Conservation (phyloP, 2,113 vertebrate genomes). For the Aegithalos caudatus region DNA sequence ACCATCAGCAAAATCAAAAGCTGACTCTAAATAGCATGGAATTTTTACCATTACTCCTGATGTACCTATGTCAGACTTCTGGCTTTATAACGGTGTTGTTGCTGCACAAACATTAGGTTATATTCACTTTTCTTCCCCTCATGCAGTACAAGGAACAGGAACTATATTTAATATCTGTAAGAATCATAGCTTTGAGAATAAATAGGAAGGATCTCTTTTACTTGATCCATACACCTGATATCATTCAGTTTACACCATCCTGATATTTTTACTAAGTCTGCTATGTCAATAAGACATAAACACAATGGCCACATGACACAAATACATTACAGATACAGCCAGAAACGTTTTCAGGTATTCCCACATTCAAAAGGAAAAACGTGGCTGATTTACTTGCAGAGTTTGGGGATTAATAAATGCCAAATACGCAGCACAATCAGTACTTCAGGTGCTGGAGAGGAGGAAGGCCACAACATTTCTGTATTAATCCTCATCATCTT, state of each 20-base stretch:
- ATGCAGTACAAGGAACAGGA: not conserved
- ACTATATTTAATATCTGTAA: not conserved
- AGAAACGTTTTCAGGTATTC: not conserved
- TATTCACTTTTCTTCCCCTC: not conserved
- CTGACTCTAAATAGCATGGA: not conserved
- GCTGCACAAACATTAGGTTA: not conserved
- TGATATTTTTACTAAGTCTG: not conserved
- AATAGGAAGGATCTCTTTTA: not conserved
- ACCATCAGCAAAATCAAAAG: not conserved
- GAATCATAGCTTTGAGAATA: not conserved
- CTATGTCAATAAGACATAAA: not conserved
- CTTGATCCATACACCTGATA: not conserved
- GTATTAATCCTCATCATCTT: not conserved
- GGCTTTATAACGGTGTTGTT: not conserved
- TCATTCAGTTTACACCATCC: not conserved
- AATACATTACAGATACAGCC: not conserved
- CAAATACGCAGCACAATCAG: not conserved
- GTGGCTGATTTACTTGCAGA: not conserved
- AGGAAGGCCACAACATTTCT: not conserved
- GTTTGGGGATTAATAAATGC: not conserved
- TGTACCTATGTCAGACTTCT: not conserved
- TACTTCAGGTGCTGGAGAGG: not conserved
- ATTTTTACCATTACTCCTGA: not conserved
- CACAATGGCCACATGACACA: not conserved
- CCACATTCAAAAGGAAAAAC: not conserved